Evolutionary conservation across 2,888 invertebrate species (phyloP), one percentile per base, ranked within the genome.

Genomic region (Cenopis cana): DNA sequence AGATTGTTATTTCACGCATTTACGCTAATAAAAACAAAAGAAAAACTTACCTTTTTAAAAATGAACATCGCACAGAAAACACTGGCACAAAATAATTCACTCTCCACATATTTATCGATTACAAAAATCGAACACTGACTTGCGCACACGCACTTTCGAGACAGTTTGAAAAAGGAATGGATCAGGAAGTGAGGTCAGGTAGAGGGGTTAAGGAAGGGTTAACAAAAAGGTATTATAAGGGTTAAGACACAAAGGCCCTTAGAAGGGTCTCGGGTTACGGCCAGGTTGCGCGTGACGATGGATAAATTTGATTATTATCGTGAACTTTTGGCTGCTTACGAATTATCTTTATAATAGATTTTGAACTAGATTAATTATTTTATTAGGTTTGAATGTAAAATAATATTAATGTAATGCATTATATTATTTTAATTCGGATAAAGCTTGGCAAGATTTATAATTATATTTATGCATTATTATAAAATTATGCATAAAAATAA

Each of bases 131-230:
- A 84, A 78, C 76, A 74, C 77, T 68, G 69, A 74, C 74, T 75
- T 88, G 92, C 92, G 93, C 91, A 89, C 89, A 90, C 93, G 91
- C 92, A 90, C 85, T 79, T 84, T 79, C 83, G 81, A 86, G 86
- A 87, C 85, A 83, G 85, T 83, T 86, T 82, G 78, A 83, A 81
- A 83, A 90, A 87, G 87, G 89, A 92, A 93, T 92, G 93, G 87
- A 89, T 90, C 88, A 90, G 91, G 91, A 92, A 92, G 87, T 88
- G 83, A 88, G 85, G 85, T 93, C 93, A 93, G 93, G 93, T 93
- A 92, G 91, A 89, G 83, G 85, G 85, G 80, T 84, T 89, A 90
- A 91, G 92, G 88, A 91, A 90, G 93, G 93, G 93, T 93, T 93
- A 92, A 89, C 90, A 91, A 91, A 81, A 90, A 88, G 88, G 86